Percentiles rank a stretch among this genome's conserved stretches.
Conservation (phyloP, 2,888 invertebrate species). For the Bugula neritina region DNA sequence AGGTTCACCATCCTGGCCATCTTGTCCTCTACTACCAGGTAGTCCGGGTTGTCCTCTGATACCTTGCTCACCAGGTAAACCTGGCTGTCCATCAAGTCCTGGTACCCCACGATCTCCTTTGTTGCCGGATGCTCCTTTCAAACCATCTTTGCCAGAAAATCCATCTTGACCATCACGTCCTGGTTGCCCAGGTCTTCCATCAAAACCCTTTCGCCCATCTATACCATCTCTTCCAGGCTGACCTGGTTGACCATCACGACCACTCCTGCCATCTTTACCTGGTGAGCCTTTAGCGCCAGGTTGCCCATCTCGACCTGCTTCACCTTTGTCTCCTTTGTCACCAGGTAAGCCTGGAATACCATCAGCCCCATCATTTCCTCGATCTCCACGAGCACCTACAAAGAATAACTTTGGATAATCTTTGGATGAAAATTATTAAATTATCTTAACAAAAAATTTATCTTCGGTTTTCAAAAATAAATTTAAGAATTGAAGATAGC, state of each 20-base stretch:
- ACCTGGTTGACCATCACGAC: conserved; percentile 31
- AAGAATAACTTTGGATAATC: not conserved
- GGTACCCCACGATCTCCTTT: not conserved
- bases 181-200: conserved; percentile 19
- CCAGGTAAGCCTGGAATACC: conserved; percentile 32
- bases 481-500: not conserved
- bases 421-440: no score
- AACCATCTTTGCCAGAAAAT: conserved; percentile 24
- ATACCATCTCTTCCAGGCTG: conserved; percentile 29
- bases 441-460: no score
- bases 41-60: not conserved
- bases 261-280: conserved; percentile 29
- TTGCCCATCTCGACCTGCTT: conserved; percentile 32
- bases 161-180: conserved; percentile 26
- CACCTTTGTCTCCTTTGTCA: conserved; percentile 35
- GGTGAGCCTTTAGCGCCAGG: conserved; percentile 24
- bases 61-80: not conserved
- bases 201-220: conserved; percentile 26
- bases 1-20: conserved; percentile 25
- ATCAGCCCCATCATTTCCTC: conserved; percentile 29
- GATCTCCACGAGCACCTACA: conserved; percentile 29
- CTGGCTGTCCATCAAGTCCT: conserved; percentile 1
- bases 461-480: no score
- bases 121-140: not conserved
- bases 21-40: conserved; percentile 17